Conservation (phyloP, 2,888 invertebrate species). For the Toxonevra muliebris region DNA sequence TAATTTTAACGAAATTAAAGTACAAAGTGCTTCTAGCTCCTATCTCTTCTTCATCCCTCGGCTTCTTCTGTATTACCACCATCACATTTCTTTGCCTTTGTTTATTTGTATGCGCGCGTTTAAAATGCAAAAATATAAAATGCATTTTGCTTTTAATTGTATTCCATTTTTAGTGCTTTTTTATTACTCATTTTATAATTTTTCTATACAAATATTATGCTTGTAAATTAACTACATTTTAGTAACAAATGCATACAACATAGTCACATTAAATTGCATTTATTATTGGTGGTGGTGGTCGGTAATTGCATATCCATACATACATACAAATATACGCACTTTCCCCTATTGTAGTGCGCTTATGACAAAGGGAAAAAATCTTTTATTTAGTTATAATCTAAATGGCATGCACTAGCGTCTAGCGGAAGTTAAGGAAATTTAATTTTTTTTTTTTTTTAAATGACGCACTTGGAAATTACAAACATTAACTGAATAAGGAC, state of each 20-base stretch:
- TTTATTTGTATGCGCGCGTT: not conserved
- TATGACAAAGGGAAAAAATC: not conserved
- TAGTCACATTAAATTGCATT: no score
- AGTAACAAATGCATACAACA: no score
- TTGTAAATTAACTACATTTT: slow-evolving; percentile 12
- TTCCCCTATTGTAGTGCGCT: not conserved
- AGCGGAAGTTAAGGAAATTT: no score
- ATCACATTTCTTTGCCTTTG: not conserved
- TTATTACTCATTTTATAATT: not conserved
- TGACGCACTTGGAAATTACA: no score
- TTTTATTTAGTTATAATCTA: no score
- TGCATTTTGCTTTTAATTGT: slow-evolving; percentile 4
- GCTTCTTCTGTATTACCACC: not conserved
- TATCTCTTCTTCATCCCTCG: not conserved
- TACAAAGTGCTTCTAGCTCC: slow-evolving; percentile 7
- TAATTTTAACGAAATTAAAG: slow-evolving; percentile 20
- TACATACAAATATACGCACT: no score
- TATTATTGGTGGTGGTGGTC: no score
- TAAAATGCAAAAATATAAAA: not conserved
- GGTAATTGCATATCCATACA: no score
- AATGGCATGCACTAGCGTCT: no score
- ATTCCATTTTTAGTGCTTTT: not conserved
- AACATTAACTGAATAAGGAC: no score
- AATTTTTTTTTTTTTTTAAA: no score
- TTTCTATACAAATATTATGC: slow-evolving; percentile 2